These are phyloP conservation scores for Knipowitschia caucasica DNA, from an alignment of 2,797 vertebrate species.

Conservation along the genomic window DNA sequence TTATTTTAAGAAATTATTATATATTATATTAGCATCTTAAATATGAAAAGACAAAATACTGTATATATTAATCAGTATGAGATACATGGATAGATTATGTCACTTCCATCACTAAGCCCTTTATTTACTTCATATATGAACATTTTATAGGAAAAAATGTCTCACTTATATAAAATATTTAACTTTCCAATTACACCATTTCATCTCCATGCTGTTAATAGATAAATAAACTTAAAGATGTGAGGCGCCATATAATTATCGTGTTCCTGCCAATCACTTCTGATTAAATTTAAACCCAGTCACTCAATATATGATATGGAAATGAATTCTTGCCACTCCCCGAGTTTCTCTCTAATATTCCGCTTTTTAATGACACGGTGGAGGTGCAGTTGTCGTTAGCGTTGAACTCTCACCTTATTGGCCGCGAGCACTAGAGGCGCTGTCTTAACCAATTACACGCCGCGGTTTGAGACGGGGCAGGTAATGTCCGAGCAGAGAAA, in stretches of 20 bases:
- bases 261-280: slow-evolving; percentile 30
- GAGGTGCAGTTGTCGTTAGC: slow-evolving; percentile 65
- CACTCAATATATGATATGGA: slow-evolving; percentile 55
- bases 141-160: no score
- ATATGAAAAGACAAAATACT: no score
- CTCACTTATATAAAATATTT: no score
- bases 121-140: no score
- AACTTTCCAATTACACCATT: not conserved
- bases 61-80: no score
- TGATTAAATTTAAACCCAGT: slow-evolving; percentile 62
- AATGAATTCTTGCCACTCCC: slow-evolving; percentile 49
- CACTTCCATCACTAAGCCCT: no score
- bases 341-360: slow-evolving; percentile 49
- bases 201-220: not conserved
- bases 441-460: slow-evolving; percentile 79
- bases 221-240: not conserved
- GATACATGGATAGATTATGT: no score
- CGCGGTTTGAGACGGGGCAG: slow-evolving; percentile 70
- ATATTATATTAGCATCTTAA: no score
- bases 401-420: slow-evolving; percentile 77
- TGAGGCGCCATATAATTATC: not conserved
- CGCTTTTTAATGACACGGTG: slow-evolving; percentile 63
- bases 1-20: no score
- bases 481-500: slow-evolving; percentile 68
- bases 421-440: slow-evolving; percentile 69